Percentiles rank a stretch among this genome's conserved stretches.
Evolutionary conservation across 2,888 invertebrate genomes (phyloP).

Genomic region (Drosophila kuntzei): DNA sequence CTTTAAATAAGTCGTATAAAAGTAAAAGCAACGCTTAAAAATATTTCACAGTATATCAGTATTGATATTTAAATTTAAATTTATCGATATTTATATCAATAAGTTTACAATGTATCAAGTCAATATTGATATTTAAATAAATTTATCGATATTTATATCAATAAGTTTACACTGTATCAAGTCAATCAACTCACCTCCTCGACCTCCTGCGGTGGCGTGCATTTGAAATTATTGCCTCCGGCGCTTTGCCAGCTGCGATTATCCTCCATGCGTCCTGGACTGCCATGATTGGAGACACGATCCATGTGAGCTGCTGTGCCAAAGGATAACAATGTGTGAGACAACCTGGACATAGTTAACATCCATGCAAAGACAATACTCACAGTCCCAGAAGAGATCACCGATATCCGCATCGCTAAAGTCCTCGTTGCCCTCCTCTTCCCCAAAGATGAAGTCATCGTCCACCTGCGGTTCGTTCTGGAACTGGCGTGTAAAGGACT

Average conservation of each 20-base stretch:
- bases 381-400: slow-evolving; percentile 91
- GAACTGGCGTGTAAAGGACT: slow-evolving; percentile 83
- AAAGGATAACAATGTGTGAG: slow-evolving; percentile 6
- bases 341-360: not conserved
- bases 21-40: no score
- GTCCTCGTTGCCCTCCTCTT: slow-evolving; percentile 86
- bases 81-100: not conserved
- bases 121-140: no score
- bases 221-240: slow-evolving; percentile 86
- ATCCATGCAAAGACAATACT: slow-evolving; percentile 49
- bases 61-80: no score
- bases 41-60: no score
- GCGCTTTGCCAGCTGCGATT: slow-evolving; percentile 86
- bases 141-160: not conserved
- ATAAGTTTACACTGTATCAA: not conserved
- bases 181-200: slow-evolving; percentile 81
- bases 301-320: slow-evolving; percentile 86
- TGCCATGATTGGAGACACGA: slow-evolving; percentile 86
- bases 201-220: slow-evolving; percentile 84
- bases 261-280: slow-evolving; percentile 86
- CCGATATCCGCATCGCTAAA: slow-evolving; percentile 86
- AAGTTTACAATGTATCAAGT: not conserved
- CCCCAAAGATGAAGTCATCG: slow-evolving; percentile 88
- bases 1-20: no score
- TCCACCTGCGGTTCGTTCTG: slow-evolving; percentile 86